Evolutionary conservation across 1,140 invertebrate species (phyloP).

Genomic region (Copidosoma floridanum): DNA sequence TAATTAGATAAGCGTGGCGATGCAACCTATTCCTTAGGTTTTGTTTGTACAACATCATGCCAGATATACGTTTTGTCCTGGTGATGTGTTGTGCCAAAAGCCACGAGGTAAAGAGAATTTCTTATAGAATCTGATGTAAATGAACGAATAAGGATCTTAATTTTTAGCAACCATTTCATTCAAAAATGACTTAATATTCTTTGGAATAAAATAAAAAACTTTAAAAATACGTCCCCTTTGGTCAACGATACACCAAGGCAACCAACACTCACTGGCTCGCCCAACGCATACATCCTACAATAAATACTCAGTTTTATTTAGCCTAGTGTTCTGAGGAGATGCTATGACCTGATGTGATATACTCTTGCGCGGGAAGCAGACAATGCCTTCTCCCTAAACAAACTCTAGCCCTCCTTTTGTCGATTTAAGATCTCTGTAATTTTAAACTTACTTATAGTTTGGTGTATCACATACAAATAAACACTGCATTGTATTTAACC

Average conservation of each 20-base stretch:
- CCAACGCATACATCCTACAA: not conserved
- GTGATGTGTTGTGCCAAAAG: not conserved
- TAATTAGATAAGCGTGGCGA: not conserved
- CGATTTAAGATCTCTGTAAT: not conserved
- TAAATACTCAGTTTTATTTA: not conserved
- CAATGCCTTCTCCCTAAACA: not conserved
- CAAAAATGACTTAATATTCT: not conserved
- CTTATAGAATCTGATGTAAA: not conserved
- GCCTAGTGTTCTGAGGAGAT: not conserved
- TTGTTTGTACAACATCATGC: not conserved
- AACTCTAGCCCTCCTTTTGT: not conserved
- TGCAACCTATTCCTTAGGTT: not conserved
- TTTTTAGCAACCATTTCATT: not conserved
- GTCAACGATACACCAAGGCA: not conserved
- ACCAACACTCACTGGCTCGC: too few species aligned
- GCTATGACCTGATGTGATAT: not conserved
- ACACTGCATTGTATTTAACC: not conserved
- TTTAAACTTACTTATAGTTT: not conserved
- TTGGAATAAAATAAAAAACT: not conserved
- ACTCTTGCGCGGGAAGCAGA: not conserved
- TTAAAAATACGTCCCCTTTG: not conserved
- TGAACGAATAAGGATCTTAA: not conserved
- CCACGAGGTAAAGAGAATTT: not conserved
- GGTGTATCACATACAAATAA: not conserved
- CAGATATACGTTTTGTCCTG: not conserved